These are phyloP conservation scores for Patella ulyssiponensis DNA, from an alignment of 2,888 invertebrate genomes.

Conservation along the genomic window DNA sequence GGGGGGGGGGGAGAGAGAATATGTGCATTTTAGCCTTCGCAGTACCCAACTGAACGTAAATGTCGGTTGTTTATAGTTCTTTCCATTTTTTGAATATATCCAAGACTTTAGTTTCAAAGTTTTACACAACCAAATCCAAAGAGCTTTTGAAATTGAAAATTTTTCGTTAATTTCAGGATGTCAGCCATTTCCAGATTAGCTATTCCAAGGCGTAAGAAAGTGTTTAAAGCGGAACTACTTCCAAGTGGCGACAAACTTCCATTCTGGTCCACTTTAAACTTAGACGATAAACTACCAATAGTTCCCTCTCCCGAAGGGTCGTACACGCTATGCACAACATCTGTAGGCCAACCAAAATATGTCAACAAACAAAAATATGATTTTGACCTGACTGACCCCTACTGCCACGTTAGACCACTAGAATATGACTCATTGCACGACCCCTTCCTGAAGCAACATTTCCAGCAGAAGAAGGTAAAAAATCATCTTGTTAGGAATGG, in stretches of 20 bases:
- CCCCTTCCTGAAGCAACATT: slow-evolving; percentile 57
- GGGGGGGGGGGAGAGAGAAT: too few species aligned
- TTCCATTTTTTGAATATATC: too few species aligned
- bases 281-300: slow-evolving; percentile 76
- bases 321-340: slow-evolving; percentile 75
- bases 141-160: too few species aligned
- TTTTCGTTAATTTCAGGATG: background rate
- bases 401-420: slow-evolving; percentile 50
- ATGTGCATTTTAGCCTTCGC: too few species aligned
- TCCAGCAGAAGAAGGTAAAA: slow-evolving; percentile 43
- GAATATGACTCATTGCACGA: slow-evolving; percentile 64
- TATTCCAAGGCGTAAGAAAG: slow-evolving; percentile 40
- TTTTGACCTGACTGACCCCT: slow-evolving; percentile 63
- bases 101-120: too few species aligned
- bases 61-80: too few species aligned
- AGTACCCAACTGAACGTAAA: too few species aligned
- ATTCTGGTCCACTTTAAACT: slow-evolving; percentile 75
- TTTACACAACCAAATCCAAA: too few species aligned
- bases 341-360: slow-evolving; percentile 71
- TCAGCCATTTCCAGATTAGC: slow-evolving; percentile 43
- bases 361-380: slow-evolving; percentile 48
- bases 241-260: slow-evolving; percentile 71
- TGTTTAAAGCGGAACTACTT: slow-evolving; percentile 46
- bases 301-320: slow-evolving; percentile 75
- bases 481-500: slow-evolving; percentile 68